Percentiles rank a stretch among this genome's conserved stretches.
Evolutionary conservation across 35 echinoderm and acorn worm genomes (phyloP).

Genomic region (Apostichopus japonicus): DNA sequence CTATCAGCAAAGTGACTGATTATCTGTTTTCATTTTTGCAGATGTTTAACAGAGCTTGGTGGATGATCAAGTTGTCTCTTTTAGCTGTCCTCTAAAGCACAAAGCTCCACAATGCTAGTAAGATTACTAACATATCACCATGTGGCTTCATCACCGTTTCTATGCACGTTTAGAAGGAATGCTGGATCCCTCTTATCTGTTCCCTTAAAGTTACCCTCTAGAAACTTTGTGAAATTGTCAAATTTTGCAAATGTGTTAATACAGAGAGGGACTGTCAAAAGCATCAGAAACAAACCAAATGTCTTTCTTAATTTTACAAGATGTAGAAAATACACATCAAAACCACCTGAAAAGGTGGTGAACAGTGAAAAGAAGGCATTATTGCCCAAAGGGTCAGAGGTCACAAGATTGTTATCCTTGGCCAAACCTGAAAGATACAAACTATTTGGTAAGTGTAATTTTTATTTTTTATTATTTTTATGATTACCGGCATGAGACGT

Average conservation of each 20-base stretch:
- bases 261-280: neutral
- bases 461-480: neutral
- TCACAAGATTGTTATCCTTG: constrained; percentile 62
- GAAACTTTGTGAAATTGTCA: neutral
- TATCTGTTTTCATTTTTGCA: neutral
- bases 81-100: neutral
- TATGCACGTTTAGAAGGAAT: neutral
- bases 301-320: neutral
- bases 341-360: neutral
- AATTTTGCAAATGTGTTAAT: constrained; percentile 20
- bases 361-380: constrained; percentile 30
- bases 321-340: constrained; percentile 5
- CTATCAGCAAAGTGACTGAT: no score
- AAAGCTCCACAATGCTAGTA: neutral
- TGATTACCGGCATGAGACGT: no score
- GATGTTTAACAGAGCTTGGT: neutral
- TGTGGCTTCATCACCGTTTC: neutral
- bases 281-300: constrained; percentile 1
- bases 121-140: neutral
- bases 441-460: constrained; percentile 62
- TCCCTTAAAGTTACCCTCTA: neutral
- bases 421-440: constrained; percentile 76
- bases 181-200: neutral
- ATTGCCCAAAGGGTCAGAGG: constrained; percentile 75
- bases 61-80: neutral